Conservation (phyloP, 2,888 invertebrate species). For the Coenonympha glycerion region DNA sequence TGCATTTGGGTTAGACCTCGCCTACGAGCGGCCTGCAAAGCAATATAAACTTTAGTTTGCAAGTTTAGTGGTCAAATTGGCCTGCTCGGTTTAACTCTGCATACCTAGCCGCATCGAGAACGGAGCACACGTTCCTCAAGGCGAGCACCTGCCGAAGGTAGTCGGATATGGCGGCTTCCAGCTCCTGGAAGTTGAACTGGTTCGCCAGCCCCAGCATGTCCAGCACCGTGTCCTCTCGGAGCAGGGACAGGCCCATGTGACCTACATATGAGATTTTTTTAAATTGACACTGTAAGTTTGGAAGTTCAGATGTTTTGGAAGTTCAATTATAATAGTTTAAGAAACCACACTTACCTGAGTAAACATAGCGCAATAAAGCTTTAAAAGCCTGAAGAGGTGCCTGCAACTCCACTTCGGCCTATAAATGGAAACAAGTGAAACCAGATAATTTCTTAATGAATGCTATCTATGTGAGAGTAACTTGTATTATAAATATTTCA, state of each 20-base stretch:
- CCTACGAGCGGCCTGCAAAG: too few species aligned
- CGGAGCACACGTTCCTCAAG: conserved; percentile 93
- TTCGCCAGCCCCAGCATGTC: conserved; percentile 91
- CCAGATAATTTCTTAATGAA: too few species aligned
- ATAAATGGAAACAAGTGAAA: conserved; percentile 44
- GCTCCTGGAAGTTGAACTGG: conserved; percentile 94
- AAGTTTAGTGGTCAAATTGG: too few species aligned
- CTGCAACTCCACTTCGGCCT: conserved; percentile 89
- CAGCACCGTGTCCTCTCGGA: conserved; percentile 81
- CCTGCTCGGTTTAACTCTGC: too few species aligned
- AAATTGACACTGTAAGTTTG: too few species aligned
- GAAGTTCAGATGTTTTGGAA: too few species aligned
- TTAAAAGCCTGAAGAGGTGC: conserved; percentile 90
- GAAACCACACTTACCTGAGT: conserved; percentile 80
- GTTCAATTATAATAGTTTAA: too few species aligned
- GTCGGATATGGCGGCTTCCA: conserved; percentile 94
- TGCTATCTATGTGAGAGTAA: too few species aligned
- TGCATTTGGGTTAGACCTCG: too few species aligned
- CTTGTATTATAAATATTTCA: too few species aligned
- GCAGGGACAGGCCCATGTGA: conserved; percentile 79
- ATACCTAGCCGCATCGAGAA: conserved; percentile 92
- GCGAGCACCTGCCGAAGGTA: conserved; percentile 92
- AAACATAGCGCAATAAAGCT: conserved; percentile 94
- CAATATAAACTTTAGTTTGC: too few species aligned
- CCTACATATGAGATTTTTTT: too few species aligned